Conservation (phyloP, 2,113 vertebrate species). For the Prunella fulvescens region DNA sequence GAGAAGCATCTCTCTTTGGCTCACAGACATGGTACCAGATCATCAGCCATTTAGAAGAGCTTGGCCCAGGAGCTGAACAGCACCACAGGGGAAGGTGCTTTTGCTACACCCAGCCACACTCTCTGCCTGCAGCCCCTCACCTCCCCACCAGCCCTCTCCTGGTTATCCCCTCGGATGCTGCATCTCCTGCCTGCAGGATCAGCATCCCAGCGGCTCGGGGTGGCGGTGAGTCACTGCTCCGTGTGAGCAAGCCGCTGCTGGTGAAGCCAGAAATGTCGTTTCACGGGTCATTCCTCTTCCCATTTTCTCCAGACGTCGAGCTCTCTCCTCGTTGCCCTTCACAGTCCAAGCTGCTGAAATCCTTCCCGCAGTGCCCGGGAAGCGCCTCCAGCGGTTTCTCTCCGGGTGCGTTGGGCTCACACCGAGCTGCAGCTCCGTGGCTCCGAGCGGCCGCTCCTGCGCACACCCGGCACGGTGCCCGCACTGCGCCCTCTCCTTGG, state of each 20-base stretch:
- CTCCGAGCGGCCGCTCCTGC: neutral
- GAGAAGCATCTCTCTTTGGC: neutral
- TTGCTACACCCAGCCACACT: neutral
- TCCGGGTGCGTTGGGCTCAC: rapidly evolving
- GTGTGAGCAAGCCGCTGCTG: rapidly evolving
- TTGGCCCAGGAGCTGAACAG: neutral
- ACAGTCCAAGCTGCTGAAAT: neutral
- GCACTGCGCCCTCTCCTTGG: neutral
- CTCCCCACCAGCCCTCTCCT: neutral
- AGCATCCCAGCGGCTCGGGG: rapidly evolving
- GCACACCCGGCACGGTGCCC: rapidly evolving
- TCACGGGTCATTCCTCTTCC: neutral
- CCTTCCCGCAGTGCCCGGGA: neutral
- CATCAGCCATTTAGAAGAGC: neutral
- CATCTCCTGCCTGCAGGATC: neutral
- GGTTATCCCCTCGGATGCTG: neutral
- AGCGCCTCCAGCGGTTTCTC: neutral
- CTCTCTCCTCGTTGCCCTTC: neutral
- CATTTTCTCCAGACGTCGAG: neutral
- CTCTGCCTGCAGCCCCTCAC: neutral
- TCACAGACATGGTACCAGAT: neutral
- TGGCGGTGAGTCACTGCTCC: neutral
- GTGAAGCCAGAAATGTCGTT: neutral
- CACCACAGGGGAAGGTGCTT: neutral
- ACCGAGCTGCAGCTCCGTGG: rapidly evolving